Percentiles rank a stretch among this genome's conserved stretches.
Evolutionary conservation across 2,888 invertebrate species (phyloP).

Genomic region (Cantharis flavilabris): DNA sequence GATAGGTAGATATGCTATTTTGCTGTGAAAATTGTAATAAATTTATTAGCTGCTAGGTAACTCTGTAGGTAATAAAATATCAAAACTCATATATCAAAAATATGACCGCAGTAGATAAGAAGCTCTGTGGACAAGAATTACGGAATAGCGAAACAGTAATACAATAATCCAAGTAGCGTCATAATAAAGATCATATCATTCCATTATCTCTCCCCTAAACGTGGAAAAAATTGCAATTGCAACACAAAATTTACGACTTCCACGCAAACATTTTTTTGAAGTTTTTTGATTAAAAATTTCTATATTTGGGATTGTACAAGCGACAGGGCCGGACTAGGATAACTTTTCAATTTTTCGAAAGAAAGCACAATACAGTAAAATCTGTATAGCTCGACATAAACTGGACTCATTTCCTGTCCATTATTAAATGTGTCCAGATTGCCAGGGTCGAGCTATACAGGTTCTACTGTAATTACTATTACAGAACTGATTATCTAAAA

Average conservation of each 20-base stretch:
- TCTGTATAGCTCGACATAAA: too few species aligned
- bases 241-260: background rate
- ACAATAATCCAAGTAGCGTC: background rate
- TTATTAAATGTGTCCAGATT: too few species aligned
- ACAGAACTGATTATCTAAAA: too few species aligned
- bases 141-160: background rate
- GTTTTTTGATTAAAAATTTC: background rate
- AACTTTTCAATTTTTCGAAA: too few species aligned
- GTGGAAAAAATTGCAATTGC: background rate
- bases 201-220: background rate
- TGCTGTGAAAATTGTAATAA: background rate
- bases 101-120: background rate
- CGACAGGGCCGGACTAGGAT: too few species aligned
- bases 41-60: background rate
- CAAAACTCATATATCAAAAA: background rate
- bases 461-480: too few species aligned
- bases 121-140: background rate
- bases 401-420: too few species aligned
- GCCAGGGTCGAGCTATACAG: too few species aligned
- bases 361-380: too few species aligned
- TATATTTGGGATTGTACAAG: background rate
- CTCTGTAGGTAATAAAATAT: background rate
- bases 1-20: background rate
- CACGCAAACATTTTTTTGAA: background rate
- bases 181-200: background rate